Percentiles rank a stretch among this genome's conserved stretches.
Conservation (phyloP, 2,797 vertebrate genomes). For the Acanthurus tractus region DNA sequence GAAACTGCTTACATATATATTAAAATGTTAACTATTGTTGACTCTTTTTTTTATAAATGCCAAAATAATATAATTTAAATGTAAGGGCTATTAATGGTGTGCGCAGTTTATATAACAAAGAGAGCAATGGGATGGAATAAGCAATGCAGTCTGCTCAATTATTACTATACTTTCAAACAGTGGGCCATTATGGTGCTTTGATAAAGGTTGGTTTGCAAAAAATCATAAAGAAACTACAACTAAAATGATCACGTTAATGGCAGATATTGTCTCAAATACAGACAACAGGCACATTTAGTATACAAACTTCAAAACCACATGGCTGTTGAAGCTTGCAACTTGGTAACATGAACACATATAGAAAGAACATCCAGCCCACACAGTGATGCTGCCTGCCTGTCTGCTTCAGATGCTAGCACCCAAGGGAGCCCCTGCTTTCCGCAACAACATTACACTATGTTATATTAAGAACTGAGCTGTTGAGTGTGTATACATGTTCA, state of each 20-base stretch:
- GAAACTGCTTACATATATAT: too few species aligned
- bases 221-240: neutral
- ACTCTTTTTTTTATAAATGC: too few species aligned
- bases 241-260: neutral
- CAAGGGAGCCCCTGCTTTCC: conserved; percentile 11
- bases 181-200: neutral
- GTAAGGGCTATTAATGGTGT: too few species aligned
- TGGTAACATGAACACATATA: conserved; percentile 15
- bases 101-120: too few species aligned
- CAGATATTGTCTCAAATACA: neutral
- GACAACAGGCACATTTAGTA: neutral
- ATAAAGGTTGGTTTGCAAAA: neutral
- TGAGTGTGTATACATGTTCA: neutral
- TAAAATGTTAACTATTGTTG: too few species aligned
- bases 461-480: conserved; percentile 25
- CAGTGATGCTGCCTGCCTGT: conserved; percentile 1
- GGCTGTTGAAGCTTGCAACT: neutral
- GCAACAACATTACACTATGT: conserved; percentile 15
- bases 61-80: too few species aligned
- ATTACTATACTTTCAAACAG: too few species aligned
- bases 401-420: neutral
- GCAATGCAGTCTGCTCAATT: too few species aligned
- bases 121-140: too few species aligned
- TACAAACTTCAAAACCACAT: neutral
- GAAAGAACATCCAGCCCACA: conserved; percentile 16